These are phyloP conservation scores for Epinotia nisella DNA, from an alignment of 2,888 invertebrate genomes.

Conservation along the genomic window DNA sequence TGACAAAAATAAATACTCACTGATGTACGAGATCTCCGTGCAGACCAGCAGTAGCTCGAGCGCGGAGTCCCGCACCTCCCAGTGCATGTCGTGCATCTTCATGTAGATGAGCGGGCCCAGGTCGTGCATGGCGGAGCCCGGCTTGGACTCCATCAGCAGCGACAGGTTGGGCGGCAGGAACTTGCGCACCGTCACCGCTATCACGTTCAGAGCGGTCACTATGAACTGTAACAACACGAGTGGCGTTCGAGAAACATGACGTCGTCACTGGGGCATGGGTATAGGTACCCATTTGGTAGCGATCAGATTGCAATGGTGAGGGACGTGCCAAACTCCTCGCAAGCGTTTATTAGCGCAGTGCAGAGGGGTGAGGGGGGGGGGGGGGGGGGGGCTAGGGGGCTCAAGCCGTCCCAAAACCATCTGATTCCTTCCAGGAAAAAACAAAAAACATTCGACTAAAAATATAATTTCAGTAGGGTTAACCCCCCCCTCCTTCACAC, in stretches of 20 bases:
- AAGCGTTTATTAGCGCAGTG: no score
- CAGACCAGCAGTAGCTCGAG: constrained; percentile 89
- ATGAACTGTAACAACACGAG: constrained; percentile 82
- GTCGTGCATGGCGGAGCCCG: constrained; percentile 86
- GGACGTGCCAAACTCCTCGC: no score
- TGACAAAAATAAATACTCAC: constrained; percentile 76
- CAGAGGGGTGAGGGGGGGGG: no score
- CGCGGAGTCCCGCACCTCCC: constrained; percentile 92
- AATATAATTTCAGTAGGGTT: no score
- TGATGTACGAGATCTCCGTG: constrained; percentile 87
- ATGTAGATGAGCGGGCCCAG: constrained; percentile 88
- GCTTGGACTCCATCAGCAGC: constrained; percentile 87
- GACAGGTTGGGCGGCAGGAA: constrained; percentile 92
- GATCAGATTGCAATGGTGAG: no score
- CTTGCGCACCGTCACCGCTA: constrained; percentile 88
- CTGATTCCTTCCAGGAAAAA: no score
- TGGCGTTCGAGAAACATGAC: background rate
- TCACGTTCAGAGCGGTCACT: constrained; percentile 88
- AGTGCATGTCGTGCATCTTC: constrained; percentile 88
- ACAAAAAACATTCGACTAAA: no score
- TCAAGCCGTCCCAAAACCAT: no score
- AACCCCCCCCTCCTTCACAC: no score
- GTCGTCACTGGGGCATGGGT: no score
- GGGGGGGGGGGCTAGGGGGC: no score
- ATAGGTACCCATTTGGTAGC: no score